phyloP scores from a whole-genome alignment of 1,140 invertebrate species.

The Diabrotica virgifera region DNA sequence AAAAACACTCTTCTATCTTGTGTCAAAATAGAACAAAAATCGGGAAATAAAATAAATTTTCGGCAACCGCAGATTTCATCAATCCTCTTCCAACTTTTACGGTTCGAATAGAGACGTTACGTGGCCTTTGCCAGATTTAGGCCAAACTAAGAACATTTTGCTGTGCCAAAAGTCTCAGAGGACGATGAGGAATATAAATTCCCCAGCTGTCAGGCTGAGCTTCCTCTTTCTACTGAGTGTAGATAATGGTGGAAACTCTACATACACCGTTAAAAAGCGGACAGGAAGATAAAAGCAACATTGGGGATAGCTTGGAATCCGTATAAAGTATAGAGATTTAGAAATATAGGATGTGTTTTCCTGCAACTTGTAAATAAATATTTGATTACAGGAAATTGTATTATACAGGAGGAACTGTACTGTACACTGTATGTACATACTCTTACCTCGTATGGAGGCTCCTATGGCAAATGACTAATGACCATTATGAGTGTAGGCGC shows the following conservation, averaged over 20 bases:
- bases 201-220: conserved; percentile 1
- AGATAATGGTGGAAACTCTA: neutral
- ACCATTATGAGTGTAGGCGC: too few species aligned
- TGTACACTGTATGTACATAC: too few species aligned
- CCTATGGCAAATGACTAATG: too few species aligned
- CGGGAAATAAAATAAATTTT: conserved; percentile 3
- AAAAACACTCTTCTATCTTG: too few species aligned
- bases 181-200: conserved; percentile 2
- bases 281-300: neutral
- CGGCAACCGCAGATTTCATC: neutral
- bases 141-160: conserved; percentile 1
- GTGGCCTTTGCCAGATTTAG: neutral
- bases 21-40: neutral
- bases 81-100: neutral
- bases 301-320: too few species aligned
- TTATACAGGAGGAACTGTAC: too few species aligned
- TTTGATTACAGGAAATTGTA: too few species aligned
- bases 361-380: too few species aligned
- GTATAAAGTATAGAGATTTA: too few species aligned
- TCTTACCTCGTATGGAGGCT: too few species aligned
- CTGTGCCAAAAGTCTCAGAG: neutral
- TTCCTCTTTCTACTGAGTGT: neutral
- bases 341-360: too few species aligned
- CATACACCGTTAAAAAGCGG: neutral
- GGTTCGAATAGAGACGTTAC: neutral